Evolutionary conservation across 1,140 invertebrate genomes (phyloP).

Genomic region (Hyposmocoma kahamanoa): DNA sequence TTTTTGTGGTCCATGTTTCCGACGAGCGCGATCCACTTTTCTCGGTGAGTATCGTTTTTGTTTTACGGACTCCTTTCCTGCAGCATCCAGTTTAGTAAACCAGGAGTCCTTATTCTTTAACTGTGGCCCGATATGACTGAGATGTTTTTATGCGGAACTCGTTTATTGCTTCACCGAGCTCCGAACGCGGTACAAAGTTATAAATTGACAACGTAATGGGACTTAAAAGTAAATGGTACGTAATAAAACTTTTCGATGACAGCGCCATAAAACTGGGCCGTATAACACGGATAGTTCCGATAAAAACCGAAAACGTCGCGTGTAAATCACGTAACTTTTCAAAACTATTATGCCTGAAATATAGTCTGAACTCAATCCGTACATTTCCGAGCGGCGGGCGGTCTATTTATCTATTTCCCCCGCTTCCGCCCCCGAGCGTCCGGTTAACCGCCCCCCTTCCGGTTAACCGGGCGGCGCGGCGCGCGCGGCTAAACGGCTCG

Average conservation of each 20-base stretch:
- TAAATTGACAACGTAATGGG: slow-evolving; percentile 29
- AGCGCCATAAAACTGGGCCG: slow-evolving; percentile 43
- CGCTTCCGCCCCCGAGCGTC: slow-evolving; percentile 66
- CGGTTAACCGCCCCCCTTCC: slow-evolving; percentile 72
- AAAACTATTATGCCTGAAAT: slow-evolving; percentile 70
- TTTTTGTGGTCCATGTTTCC: slow-evolving; percentile 36
- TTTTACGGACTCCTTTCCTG: slow-evolving; percentile 25
- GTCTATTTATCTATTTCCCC: slow-evolving; percentile 73
- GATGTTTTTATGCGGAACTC: slow-evolving; percentile 11
- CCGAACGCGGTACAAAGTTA: slow-evolving; percentile 20
- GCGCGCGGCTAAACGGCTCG: slow-evolving; percentile 70
- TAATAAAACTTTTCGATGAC: slow-evolving; percentile 45
- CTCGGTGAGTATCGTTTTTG: slow-evolving; percentile 36
- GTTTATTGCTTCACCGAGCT: slow-evolving; percentile 15
- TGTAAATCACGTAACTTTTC: slow-evolving; percentile 69
- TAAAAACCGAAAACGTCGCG: slow-evolving; percentile 58
- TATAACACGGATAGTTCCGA: slow-evolving; percentile 41
- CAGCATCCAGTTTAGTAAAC: slow-evolving; percentile 29
- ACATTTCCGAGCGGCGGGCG: slow-evolving; percentile 69
- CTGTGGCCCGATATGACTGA: slow-evolving; percentile 15
- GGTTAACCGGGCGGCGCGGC: slow-evolving; percentile 68
- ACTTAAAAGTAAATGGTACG: slow-evolving; percentile 37
- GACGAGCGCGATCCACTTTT: slow-evolving; percentile 36
- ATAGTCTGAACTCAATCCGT: slow-evolving; percentile 71
- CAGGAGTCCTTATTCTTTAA: slow-evolving; percentile 9